Evolutionary conservation across 2,888 invertebrate genomes (phyloP), one percentile per base, ranked within the genome.

Genomic region (Dimorphilus gyrociliatus): DNA sequence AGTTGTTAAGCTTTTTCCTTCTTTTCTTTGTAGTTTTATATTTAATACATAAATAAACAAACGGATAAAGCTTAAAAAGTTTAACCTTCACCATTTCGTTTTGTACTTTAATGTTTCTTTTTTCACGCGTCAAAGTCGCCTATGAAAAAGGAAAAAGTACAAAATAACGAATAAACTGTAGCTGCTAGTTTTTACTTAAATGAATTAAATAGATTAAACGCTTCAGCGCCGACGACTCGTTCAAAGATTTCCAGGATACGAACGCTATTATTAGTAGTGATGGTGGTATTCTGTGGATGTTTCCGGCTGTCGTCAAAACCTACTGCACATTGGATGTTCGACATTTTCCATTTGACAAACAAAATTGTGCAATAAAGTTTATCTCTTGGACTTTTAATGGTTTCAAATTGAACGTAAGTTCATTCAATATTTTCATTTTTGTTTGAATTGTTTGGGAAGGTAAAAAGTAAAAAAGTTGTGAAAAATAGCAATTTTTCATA

Each of bases 331-430:
- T 68, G 33, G 53, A 63, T 35, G 68, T 68, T 8, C 58, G 61
- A 32, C 65, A 59, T 39, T 67, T 68, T 42, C 67, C 67, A 2
- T 67, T 67, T 36, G 67, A 68, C 46, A 60, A 62, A 34, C 58
- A 66, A 49, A 50, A 52, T 34, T 66, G 66, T 36, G 50, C 55
- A 18, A 54, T 67, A 46, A 61, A 62, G 39, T 67, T 67, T 37
- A 64, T 66, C 27, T 62, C 62, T 3, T 68, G 67, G 67, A 66
- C 64, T 5, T 67, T 65, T 44, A 63, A 65, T 37, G 59, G 62
- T 13, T 51, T 51, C 26, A 63, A 65, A 40, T 53, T 66, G 33
- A 46, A 46, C 36, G 19, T 48, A 14, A 39, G 41, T 5, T 13
- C 16, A 10, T 21, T n/a, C 21, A n/a, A 21, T n/a, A n/a, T n/a